Evolutionary conservation across 2,888 invertebrate genomes (phyloP), one percentile per base, ranked within the genome.

Genomic region (Stenoptilia bipunctidactyla): DNA sequence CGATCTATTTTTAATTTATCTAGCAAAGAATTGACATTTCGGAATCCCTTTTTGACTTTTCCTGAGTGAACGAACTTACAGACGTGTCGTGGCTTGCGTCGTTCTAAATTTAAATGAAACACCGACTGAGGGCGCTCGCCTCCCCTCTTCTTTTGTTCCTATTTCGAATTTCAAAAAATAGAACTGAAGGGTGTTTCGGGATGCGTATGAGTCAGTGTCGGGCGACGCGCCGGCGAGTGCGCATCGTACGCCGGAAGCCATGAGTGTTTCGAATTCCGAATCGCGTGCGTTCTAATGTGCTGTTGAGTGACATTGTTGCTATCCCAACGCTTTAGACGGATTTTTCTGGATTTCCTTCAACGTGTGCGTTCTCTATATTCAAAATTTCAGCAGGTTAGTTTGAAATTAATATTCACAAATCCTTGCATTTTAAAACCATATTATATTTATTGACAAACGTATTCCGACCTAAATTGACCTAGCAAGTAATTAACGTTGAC

Each of bases 101-200:
- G 64, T 61, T 66, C 67, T 66, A 75, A 64, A 73, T 69, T 57
- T 76, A 69, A 59, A 61, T 48, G 50, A 50, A 56, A 55, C 52
- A 56, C 55, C 56, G 59, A 55, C 67, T 56, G 75, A 75, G 77
- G 80, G 80, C 77, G 75, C 71, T 64, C 67, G 72, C 55, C 70
- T 74, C 75, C 77, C 75, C 72, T 61, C 75, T 80, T 72, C 77
- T 80, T 82, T 83, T 82, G 80, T 82, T 83, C 75, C 73, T 80
- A 72, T 82, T 80, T 72, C 65, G 67, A 68, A 70, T 59, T 70
- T 79, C 80, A 69, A 79, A 80, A 71, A 69, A 70, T 76, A 76
- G 76, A 74, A 64, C 56, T 52, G 71, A 61, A 71, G 75, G 74
- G 76, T 75, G 74, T 70, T 70, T 66, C 63, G 58, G 65, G 71